Evolutionary conservation across 2,797 vertebrate species (phyloP).

Genomic region (Arnoldichthys spilopterus): DNA sequence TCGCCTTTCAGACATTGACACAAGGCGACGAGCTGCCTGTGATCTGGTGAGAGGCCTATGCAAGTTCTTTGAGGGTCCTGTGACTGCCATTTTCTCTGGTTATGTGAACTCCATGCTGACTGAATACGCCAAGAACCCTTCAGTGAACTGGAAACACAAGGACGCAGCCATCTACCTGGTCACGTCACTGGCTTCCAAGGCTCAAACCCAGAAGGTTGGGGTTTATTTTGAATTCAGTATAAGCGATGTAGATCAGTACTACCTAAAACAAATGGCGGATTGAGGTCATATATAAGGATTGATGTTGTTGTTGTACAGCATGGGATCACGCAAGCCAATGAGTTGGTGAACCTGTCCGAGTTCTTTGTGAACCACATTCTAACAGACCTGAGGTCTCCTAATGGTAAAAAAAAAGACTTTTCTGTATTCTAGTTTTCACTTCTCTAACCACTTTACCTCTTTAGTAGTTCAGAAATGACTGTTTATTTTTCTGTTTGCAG

Average conservation of each 20-base stretch:
- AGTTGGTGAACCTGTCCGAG: constrained; percentile 94
- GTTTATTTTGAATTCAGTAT: not conserved
- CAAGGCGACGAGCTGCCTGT: constrained; percentile 94
- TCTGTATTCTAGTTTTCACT: not conserved
- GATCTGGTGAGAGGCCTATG: constrained; percentile 96
- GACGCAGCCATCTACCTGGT: constrained; percentile 98
- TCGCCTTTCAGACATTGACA: constrained; percentile 89
- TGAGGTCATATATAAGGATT: no score
- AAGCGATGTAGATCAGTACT: no score
- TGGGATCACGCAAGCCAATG: constrained; percentile 98
- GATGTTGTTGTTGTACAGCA: constrained; percentile 83
- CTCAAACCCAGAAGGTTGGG: constrained; percentile 95
- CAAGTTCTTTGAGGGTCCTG: constrained; percentile 96
- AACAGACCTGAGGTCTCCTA: constrained; percentile 90
- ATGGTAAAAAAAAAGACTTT: constrained; percentile 78
- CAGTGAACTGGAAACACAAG: constrained; percentile 97
- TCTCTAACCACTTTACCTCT: not conserved
- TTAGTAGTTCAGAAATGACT: not conserved
- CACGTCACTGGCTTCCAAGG: constrained; percentile 97
- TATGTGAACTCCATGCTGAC: constrained; percentile 96
- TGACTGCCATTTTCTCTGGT: constrained; percentile 97
- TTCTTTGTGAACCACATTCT: constrained; percentile 98
- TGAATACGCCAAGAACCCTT: constrained; percentile 93
- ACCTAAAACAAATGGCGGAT: no score
- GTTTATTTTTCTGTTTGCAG: constrained; percentile 69